Evolutionary conservation across 30 jellyfish, hydroid and myxozoan species (phyloP).

Genomic region (Aurelia coerulea): DNA sequence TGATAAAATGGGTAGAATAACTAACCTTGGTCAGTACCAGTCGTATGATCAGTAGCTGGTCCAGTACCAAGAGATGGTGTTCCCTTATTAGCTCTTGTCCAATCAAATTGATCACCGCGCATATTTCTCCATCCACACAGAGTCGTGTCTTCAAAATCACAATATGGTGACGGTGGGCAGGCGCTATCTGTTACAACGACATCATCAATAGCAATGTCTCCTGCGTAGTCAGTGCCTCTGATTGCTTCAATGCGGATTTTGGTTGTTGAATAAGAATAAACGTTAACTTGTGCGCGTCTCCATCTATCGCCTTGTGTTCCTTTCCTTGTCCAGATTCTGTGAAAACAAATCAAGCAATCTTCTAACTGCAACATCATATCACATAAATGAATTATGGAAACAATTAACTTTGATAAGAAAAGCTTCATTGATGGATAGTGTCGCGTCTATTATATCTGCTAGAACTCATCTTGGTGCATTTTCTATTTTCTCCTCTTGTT

Average conservation of each 20-base stretch:
- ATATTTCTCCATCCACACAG: conserved; percentile 79
- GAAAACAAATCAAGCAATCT: too few species aligned
- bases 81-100: conserved; percentile 94
- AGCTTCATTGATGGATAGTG: too few species aligned
- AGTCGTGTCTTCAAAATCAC: conserved; percentile 88
- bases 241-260: conserved; percentile 88
- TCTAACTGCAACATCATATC: too few species aligned
- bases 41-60: conserved; percentile 96
- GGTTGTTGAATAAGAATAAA: conserved; percentile 67
- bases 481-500: too few species aligned
- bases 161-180: conserved; percentile 81
- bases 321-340: conserved; percentile 86
- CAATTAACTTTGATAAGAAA: too few species aligned
- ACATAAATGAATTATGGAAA: too few species aligned
- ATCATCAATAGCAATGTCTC: conserved; percentile 95
- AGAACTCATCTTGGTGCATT: too few species aligned
- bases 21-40: conserved; percentile 94
- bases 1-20: too few species aligned
- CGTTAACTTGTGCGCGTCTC: conserved; percentile 90
- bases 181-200: conserved; percentile 70
- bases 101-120: conserved; percentile 88
- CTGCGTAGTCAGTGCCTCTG: conserved; percentile 84
- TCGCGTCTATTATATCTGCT: too few species aligned
- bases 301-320: conserved; percentile 98
- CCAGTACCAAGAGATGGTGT: conserved; percentile 99